phyloP scores from a whole-genome alignment of 2,888 invertebrate genomes.

The Clunio marinus region DNA sequence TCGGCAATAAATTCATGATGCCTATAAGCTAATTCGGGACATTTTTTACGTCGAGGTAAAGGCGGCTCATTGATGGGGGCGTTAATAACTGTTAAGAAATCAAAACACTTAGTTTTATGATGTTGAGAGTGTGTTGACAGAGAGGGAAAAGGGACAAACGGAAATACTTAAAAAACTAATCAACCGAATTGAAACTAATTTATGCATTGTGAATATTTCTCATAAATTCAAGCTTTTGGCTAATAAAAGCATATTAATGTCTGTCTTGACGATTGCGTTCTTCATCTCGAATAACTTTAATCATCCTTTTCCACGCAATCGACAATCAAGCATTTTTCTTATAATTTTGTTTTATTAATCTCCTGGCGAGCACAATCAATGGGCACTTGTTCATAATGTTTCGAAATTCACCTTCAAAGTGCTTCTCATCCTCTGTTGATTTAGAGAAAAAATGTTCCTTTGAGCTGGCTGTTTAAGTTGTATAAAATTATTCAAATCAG shows the following conservation, averaged over 20 bases:
- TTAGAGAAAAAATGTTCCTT: constrained; percentile 43
- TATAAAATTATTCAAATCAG: constrained; percentile 20
- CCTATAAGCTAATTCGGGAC: constrained; percentile 82
- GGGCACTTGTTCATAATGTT: no score
- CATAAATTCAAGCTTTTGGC: background rate
- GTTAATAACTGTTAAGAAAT: constrained; percentile 27
- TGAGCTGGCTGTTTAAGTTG: constrained; percentile 42
- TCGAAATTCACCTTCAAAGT: constrained; percentile 41
- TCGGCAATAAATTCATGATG: constrained; percentile 72
- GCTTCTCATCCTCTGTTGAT: constrained; percentile 42
- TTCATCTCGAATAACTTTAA: no score
- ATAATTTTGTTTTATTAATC: no score
- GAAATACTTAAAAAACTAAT: constrained; percentile 1
- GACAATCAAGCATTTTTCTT: no score
- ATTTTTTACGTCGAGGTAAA: constrained; percentile 82
- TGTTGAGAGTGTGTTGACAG: background rate
- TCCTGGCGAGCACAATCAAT: no score
- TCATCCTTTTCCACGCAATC: no score
- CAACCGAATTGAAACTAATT: constrained; percentile 17
- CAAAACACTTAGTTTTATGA: background rate
- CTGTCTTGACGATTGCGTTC: no score
- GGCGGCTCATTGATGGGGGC: constrained; percentile 64
- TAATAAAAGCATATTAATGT: no score
- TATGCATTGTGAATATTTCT: background rate
- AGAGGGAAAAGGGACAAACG: no score